Conservation (phyloP, 2,797 vertebrate genomes). For the Melanotaenia pygmaea region DNA sequence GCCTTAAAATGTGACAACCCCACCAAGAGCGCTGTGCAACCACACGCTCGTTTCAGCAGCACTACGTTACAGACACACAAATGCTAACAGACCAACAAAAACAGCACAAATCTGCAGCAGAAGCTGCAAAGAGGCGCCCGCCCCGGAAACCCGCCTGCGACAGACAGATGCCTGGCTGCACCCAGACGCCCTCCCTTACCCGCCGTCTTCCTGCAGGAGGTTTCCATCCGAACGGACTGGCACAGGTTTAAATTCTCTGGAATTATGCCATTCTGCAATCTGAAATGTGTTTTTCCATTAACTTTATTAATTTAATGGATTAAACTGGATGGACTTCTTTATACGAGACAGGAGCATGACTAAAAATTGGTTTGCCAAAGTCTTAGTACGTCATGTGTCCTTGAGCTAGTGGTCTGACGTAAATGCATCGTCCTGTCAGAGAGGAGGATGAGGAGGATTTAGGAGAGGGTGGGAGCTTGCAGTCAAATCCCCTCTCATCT, state of each 20-base stretch:
- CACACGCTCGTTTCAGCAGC: conserved; percentile 1
- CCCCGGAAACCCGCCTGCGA: background rate
- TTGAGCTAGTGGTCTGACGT: conserved; percentile 19
- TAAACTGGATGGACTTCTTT: background rate
- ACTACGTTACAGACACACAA: background rate
- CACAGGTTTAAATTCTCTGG: background rate
- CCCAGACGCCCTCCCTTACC: conserved; percentile 1
- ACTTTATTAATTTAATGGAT: background rate
- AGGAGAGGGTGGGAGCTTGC: conserved; percentile 44
- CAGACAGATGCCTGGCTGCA: background rate
- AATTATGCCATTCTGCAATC: background rate
- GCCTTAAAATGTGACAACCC: conserved; percentile 59
- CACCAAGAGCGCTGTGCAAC: conserved; percentile 25
- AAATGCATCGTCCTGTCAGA: conserved; percentile 40
- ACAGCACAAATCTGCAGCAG: conserved; percentile 2
- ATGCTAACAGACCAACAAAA: background rate
- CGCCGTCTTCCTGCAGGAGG: background rate
- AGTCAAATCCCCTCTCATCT: conserved; percentile 79
- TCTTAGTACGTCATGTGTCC: conserved; percentile 21
- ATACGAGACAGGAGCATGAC: background rate
- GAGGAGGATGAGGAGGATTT: conserved; percentile 49
- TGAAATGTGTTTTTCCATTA: conserved; percentile 4
- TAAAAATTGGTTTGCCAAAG: conserved; percentile 5
- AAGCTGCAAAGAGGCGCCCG: conserved; percentile 28
- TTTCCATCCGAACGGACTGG: conserved; percentile 20